Conservation (phyloP, 2,888 invertebrate genomes). For the Xiphydria camelus region DNA sequence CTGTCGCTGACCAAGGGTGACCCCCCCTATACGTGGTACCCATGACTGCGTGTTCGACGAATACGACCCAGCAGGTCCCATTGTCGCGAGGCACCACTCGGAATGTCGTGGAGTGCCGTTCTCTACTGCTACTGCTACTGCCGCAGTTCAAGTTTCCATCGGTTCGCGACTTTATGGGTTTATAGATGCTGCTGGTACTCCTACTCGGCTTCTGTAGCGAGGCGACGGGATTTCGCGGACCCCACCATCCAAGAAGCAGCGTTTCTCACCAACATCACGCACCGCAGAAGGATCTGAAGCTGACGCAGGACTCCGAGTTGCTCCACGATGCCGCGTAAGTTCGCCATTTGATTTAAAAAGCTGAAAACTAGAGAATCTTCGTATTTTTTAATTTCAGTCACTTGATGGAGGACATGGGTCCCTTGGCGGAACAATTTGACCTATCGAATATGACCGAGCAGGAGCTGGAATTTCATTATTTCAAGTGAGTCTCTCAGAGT, state of each 20-base stretch:
- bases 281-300: slow-evolving; percentile 63
- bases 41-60: slow-evolving; percentile 38
- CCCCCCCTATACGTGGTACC: slow-evolving; percentile 32
- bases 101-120: slow-evolving; percentile 2
- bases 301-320: slow-evolving; percentile 72
- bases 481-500: slow-evolving; percentile 67
- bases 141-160: background rate
- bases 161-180: background rate
- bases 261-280: slow-evolving; percentile 63
- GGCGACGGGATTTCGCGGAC: slow-evolving; percentile 60
- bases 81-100: slow-evolving; percentile 32
- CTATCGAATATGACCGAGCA: slow-evolving; percentile 78
- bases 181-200: slow-evolving; percentile 24
- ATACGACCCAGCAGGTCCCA: slow-evolving; percentile 52
- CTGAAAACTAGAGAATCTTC: background rate
- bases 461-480: slow-evolving; percentile 84
- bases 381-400: slow-evolving; percentile 63
- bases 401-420: slow-evolving; percentile 75
- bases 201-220: slow-evolving; percentile 30
- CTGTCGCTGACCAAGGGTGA: slow-evolving; percentile 47
- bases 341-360: background rate
- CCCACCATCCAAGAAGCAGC: slow-evolving; percentile 66
- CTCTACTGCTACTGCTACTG: no score
- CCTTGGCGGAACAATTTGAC: slow-evolving; percentile 65
- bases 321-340: slow-evolving; percentile 76